phyloP scores from a whole-genome alignment of 2,797 vertebrate genomes.

The Phrynocephalus guinanensis region DNA sequence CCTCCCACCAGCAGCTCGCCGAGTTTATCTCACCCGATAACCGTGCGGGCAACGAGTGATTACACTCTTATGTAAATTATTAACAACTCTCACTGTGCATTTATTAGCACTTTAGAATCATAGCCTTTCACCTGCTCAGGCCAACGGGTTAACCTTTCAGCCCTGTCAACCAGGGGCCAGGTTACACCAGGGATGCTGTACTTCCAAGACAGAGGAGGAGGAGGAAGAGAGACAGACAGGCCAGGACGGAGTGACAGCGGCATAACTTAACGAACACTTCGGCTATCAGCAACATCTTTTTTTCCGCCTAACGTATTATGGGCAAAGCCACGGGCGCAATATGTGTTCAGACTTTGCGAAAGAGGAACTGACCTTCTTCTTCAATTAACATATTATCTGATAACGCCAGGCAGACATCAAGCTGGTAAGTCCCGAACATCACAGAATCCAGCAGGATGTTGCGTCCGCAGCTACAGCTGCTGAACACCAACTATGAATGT shows the following conservation, averaged over 20 bases:
- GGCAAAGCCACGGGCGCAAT: neutral
- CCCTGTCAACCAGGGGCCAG: neutral
- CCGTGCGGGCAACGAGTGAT: constrained; percentile 19
- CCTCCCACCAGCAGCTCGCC: constrained; percentile 51
- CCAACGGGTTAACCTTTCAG: neutral
- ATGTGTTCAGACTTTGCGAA: neutral
- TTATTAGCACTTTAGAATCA: neutral
- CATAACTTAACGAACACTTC: neutral
- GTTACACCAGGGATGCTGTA: neutral
- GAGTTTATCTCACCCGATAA: neutral
- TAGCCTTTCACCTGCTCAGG: neutral
- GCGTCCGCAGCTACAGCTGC: neutral
- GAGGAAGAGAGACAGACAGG: neutral
- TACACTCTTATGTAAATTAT: neutral
- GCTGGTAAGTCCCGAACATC: neutral
- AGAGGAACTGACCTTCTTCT: neutral
- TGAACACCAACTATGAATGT: rapidly evolving
- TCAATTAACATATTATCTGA: neutral
- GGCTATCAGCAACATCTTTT: neutral
- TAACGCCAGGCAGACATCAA: neutral
- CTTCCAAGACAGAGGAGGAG: neutral
- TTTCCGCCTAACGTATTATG: neutral
- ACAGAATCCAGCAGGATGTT: neutral
- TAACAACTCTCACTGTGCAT: neutral
- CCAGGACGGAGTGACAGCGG: neutral